Percentiles rank a stretch among this genome's conserved stretches.
These are phyloP conservation scores for Gasteruption jaculator DNA, from an alignment of 2,888 invertebrate genomes.

Conservation along the genomic window DNA sequence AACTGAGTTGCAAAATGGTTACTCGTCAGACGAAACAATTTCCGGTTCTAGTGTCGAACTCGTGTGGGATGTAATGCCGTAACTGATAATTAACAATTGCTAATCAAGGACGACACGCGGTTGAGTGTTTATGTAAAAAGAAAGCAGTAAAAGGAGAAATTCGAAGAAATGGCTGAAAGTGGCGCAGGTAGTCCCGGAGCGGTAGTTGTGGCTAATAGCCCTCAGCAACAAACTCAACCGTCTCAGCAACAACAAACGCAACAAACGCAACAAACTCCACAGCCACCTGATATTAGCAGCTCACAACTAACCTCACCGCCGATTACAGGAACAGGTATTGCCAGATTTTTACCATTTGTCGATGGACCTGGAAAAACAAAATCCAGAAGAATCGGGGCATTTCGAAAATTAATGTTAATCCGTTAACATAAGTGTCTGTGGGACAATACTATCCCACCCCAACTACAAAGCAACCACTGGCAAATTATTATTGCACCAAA, in stretches of 20 bases:
- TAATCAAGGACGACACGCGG: not conserved
- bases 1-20: too few species aligned
- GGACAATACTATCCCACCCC: too few species aligned
- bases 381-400: too few species aligned
- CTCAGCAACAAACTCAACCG: conserved; percentile 38
- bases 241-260: conserved; percentile 31
- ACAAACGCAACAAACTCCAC: conserved; percentile 32
- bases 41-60: too few species aligned
- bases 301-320: conserved; percentile 48
- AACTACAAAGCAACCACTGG: too few species aligned
- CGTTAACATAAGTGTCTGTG: too few species aligned
- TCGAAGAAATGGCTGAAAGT: conserved; percentile 44
- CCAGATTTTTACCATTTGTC: too few species aligned
- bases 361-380: too few species aligned
- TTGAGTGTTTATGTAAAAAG: conserved; percentile 1
- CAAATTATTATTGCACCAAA: too few species aligned
- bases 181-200: conserved; percentile 42
- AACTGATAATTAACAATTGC: not conserved
- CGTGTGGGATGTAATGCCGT: too few species aligned
- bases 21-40: too few species aligned
- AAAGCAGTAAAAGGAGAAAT: conserved; percentile 12
- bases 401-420: too few species aligned
- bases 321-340: conserved; percentile 51
- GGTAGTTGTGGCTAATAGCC: conserved; percentile 39
- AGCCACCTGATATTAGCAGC: conserved; percentile 49